These are phyloP conservation scores for Otocyon megalotis DNA, from an alignment of 2,113 vertebrate genomes.

Conservation along the genomic window DNA sequence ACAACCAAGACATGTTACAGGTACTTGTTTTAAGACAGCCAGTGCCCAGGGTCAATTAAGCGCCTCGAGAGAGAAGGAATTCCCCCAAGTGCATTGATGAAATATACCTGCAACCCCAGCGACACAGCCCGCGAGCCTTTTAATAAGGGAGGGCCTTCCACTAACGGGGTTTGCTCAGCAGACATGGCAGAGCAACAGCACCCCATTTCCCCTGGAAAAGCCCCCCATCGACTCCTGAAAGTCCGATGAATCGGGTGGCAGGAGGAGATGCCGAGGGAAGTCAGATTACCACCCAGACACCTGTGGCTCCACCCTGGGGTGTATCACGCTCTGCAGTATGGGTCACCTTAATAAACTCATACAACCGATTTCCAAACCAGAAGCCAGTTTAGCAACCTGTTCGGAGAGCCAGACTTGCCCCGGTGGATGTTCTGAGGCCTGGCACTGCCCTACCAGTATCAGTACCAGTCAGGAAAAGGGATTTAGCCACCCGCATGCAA, in stretches of 20 bases:
- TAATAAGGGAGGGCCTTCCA: neutral
- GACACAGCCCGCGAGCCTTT: neutral
- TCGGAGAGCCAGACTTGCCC: neutral
- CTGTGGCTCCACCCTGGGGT: neutral
- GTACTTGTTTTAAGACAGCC: neutral
- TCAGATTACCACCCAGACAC: neutral
- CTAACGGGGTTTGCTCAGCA: neutral
- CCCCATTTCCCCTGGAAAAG: neutral
- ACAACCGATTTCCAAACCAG: neutral
- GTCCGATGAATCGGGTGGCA: neutral
- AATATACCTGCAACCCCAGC: constrained; percentile 24
- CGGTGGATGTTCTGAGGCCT: neutral
- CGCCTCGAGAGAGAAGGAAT: constrained; percentile 48
- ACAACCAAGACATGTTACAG: neutral
- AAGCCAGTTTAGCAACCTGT: neutral
- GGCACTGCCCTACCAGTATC: neutral
- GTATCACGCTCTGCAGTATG: fast-evolving
- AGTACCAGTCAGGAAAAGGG: neutral
- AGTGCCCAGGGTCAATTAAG: neutral
- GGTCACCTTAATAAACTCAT: neutral
- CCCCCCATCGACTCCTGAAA: neutral
- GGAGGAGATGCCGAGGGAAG: neutral
- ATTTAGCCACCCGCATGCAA: neutral
- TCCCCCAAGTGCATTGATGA: constrained; percentile 58
- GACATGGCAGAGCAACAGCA: too few relatives aligned